Conservation (phyloP, 53 echinoderm and acorn worm species). For the Arbacia lixula region DNA sequence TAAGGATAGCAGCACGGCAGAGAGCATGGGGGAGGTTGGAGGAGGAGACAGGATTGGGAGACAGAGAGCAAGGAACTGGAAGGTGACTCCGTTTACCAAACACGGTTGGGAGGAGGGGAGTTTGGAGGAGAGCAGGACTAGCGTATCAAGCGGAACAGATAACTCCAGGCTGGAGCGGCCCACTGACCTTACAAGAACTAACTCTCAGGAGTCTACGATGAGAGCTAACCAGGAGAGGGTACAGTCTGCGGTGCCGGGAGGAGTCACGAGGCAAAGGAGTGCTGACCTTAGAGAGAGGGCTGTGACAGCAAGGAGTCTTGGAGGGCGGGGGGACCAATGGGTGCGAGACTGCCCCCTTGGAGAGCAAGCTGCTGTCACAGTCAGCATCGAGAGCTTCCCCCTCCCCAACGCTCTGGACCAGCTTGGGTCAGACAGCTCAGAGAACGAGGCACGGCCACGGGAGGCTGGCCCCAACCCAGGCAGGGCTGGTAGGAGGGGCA, state of each 20-base stretch:
- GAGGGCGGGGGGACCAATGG: conserved; percentile 12
- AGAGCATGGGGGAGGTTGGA: neutral
- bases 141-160: neutral
- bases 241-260: neutral
- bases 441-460: neutral
- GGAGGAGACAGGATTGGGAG: neutral
- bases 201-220: neutral
- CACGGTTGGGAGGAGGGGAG: conserved; percentile 27
- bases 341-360: conserved; percentile 64
- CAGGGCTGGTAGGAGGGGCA: conserved; percentile 39
- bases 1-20: neutral
- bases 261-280: neutral
- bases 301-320: no score
- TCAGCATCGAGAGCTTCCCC: conserved; percentile 86
- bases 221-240: neutral
- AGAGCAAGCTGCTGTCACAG: conserved; percentile 42
- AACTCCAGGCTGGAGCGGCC: neutral
- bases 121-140: conserved; percentile 3
- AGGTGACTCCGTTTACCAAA: conserved; percentile 15
- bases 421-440: conserved; percentile 60
- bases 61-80: conserved; percentile 18
- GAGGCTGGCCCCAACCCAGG: neutral
- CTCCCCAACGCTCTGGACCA: conserved; percentile 79
- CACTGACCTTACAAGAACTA: neutral
- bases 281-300: neutral